phyloP scores from a whole-genome alignment of 2,113 vertebrate genomes.

The Mus musculus region GRCm39 chr6:147704001-147704500 shows the following conservation, averaged over 20 bases:
- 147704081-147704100: too few species aligned
- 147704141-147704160: too few species aligned
- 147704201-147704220: background rate
- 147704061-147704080: too few species aligned
- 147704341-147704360: slow-evolving; percentile 2
- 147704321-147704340: slow-evolving; percentile 21
- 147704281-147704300: background rate
- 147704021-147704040: too few species aligned
- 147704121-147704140: too few species aligned
- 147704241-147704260: background rate
- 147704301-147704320: background rate
- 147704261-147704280: background rate
- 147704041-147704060: too few species aligned
- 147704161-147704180: background rate
- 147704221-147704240: background rate
- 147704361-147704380: background rate
- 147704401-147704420: slow-evolving; percentile 43
- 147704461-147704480: too few species aligned
- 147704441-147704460: background rate
- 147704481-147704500: background rate
- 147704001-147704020: too few species aligned
- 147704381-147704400: slow-evolving; percentile 40
- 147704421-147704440: background rate
- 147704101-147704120: too few species aligned
- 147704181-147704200: slow-evolving; percentile 35